A percentile compares a stretch with the other conserved stretches of the same genome.
These are phyloP conservation scores for Drosophila fuyamai DNA, from an alignment of 1,140 invertebrate species.

Conservation along the genomic window DNA sequence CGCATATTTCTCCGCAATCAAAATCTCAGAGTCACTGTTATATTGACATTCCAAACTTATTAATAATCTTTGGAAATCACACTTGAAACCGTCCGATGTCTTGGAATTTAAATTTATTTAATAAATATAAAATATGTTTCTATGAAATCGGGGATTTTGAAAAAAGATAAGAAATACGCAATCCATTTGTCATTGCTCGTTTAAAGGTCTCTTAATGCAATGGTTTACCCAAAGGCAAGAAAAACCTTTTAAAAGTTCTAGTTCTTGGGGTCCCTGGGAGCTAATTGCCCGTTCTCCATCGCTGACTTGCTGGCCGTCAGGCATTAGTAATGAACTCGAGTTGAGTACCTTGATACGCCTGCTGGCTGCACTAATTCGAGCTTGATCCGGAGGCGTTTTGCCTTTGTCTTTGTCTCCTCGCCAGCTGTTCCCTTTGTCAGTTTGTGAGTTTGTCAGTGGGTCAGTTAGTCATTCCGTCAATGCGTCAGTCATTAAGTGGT, in stretches of 20 bases:
- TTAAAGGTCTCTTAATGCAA: neutral
- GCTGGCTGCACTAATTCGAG: slow-evolving; percentile 70
- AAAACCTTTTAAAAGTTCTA: slow-evolving; percentile 19
- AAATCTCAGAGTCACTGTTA: too few relatives aligned
- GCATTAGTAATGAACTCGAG: slow-evolving; percentile 27
- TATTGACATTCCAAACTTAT: too few relatives aligned
- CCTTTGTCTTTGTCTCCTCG: slow-evolving; percentile 60
- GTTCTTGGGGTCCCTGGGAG: slow-evolving; percentile 20
- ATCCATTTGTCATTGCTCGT: neutral
- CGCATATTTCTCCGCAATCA: too few relatives aligned
- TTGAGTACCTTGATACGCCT: slow-evolving; percentile 59
- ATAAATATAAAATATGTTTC: too few relatives aligned
- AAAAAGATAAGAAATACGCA: too few relatives aligned
- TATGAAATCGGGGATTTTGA: too few relatives aligned
- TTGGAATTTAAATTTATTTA: too few relatives aligned
- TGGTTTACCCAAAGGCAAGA: neutral
- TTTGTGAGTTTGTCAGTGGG: neutral
- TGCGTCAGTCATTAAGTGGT: slow-evolving; percentile 27
- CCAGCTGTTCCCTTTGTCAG: slow-evolving; percentile 52
- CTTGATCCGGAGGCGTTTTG: slow-evolving; percentile 47
- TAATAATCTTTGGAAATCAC: too few relatives aligned
- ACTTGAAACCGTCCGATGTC: too few relatives aligned
- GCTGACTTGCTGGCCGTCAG: slow-evolving; percentile 29
- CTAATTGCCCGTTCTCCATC: slow-evolving; percentile 47
- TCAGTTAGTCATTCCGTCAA: neutral